These are phyloP conservation scores for Laothoe populi DNA, from an alignment of 2,888 invertebrate species.

Conservation along the genomic window DNA sequence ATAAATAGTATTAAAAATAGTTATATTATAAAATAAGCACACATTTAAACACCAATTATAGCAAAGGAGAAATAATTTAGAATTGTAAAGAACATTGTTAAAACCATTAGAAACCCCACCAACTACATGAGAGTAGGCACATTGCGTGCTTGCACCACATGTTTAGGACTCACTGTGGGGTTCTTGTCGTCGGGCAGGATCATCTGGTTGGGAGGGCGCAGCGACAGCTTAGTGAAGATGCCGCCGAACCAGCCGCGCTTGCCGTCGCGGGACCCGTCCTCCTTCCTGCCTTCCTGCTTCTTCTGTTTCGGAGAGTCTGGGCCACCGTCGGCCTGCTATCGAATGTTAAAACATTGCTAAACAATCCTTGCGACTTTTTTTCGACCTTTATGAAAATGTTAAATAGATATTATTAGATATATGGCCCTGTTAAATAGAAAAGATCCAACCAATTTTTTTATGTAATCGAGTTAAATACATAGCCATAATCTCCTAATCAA, in stretches of 20 bases:
- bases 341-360: not conserved
- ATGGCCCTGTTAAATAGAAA: too few relatives aligned
- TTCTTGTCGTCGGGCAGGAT: constrained; percentile 97
- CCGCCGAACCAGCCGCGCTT: constrained; percentile 92
- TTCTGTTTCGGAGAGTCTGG: constrained; percentile 79
- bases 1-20: too few relatives aligned
- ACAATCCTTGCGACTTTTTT: too few relatives aligned
- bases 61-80: too few relatives aligned
- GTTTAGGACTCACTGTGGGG: constrained; percentile 88
- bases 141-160: constrained; percentile 23
- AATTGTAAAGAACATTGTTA: too few relatives aligned
- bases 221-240: constrained; percentile 92
- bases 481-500: too few relatives aligned
- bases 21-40: too few relatives aligned
- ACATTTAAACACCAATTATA: too few relatives aligned
- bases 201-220: constrained; percentile 97
- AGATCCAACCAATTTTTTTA: too few relatives aligned
- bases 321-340: constrained; percentile 74
- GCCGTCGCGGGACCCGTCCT: constrained; percentile 39
- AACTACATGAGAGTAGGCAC: constrained; percentile 57
- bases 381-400: too few relatives aligned
- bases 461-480: too few relatives aligned
- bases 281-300: constrained; percentile 38
- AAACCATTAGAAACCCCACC: not conserved
- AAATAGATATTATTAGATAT: too few relatives aligned